A percentile compares a stretch with the other conserved stretches of the same genome.
Evolutionary conservation across 2,888 invertebrate species (phyloP).

Genomic region (Lamproptera curius): DNA sequence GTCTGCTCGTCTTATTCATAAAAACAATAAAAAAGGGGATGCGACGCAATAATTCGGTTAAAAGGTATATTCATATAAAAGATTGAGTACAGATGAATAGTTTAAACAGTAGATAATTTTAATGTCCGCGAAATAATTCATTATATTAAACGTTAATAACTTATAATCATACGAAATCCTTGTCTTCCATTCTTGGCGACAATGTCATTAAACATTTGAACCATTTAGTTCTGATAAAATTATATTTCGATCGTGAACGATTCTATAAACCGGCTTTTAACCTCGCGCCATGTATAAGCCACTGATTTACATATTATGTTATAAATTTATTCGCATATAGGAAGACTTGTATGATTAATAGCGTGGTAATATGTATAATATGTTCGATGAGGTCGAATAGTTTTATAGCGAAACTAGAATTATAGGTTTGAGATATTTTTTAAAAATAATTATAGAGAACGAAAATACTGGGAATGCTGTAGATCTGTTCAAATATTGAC

Average conservation of each 20-base stretch:
- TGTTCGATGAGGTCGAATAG: not conserved
- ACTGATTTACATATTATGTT: slow-evolving; percentile 1
- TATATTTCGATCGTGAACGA: not conserved
- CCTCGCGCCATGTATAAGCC: not conserved
- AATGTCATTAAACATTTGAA: no score
- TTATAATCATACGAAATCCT: no score
- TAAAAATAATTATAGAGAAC: not conserved
- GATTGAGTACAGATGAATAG: no score
- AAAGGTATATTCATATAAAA: no score
- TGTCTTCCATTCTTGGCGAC: no score
- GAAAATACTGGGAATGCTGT: not conserved
- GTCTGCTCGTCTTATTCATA: no score
- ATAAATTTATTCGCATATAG: slow-evolving; percentile 7
- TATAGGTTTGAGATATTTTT: not conserved
- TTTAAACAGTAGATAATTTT: no score
- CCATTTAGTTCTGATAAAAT: not conserved
- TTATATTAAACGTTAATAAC: no score
- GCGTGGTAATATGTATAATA: not conserved
- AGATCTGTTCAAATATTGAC: no score
- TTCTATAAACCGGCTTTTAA: not conserved
- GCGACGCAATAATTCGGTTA: no score
- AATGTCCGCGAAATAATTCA: no score
- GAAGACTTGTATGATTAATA: slow-evolving; percentile 11
- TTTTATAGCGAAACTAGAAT: not conserved
- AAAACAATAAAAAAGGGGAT: no score